Base-by-base conservation (phyloP, 2,113 vertebrate genomes). In the Ceuthmochares aereus region DNA sequence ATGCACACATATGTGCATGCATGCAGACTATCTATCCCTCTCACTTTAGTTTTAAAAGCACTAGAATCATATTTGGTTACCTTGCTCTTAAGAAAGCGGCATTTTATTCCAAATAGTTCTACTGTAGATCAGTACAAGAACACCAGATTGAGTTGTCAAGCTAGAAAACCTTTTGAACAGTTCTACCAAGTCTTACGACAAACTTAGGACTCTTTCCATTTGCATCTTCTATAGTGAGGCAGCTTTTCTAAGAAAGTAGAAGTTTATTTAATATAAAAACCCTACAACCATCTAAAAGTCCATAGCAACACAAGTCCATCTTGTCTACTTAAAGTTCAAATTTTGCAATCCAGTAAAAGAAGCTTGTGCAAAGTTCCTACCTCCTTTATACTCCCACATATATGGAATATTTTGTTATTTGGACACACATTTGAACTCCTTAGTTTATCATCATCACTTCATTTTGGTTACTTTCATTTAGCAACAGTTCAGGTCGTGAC, bases 381-480 rank as follows among this genome's bases (percentile, higher is more conserved):
- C 43, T 62, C 49, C 77, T 90, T 55, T 64, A 72, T 36, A 77
- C 59, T 76, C 23, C 60, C 63, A 63, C 8, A 55, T n/a, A 51
- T 15, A 67, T 2, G 23, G 27, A 86, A 18, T 59, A 70, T 66
- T 91, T 80, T 90, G 55, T 76, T 40, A 40, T 40, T 40, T 40
- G 40, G 40, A 40, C 40, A 93, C 55, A 77, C 62, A 85, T 87
- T 68, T 69, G 42, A 62, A 36, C 47, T 79, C 84, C 89, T 55
- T 91, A 90, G 70, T 75, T 93, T 88, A 58, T 42, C 60, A 37
- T 72, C 62, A 84, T 70, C n/a, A 56, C 84, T 93, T 84, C 34
- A n/a, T 55, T 72, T 47, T 81, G 72, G 56, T 74, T 85, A 78
- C 26, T 91, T 95, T 76, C 62, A 74, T 69, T 74, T 70, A 22